Evolutionary conservation across 2,797 vertebrate species (phyloP), one percentile per base, ranked within the genome.

Genomic region (Danio aesculapii): DNA sequence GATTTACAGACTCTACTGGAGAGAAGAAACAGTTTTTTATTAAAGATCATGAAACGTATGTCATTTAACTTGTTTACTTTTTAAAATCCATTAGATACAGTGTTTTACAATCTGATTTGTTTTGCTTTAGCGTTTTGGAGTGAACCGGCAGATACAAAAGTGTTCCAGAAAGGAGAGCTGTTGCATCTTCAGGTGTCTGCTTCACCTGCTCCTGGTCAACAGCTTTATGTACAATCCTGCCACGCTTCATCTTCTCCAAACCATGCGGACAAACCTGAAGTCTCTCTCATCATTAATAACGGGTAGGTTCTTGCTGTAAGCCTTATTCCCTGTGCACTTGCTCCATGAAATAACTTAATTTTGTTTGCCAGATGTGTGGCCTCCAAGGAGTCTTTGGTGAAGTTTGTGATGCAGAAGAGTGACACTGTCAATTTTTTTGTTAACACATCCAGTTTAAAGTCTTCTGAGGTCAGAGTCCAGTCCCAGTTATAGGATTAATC

Each of bases 201-300:
- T 3, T 75, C 61, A 59, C 53, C 64, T 43, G 50, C 49, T 16
- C 81, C 59, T 11, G 69, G 75, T n/a, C 81, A 92, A 76, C 84
- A 88, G 70, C 90, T 90, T 13, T 94, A 88, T 63, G 81, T 93
- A 55, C 91, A 88, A 64, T 91, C 92, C 75, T 94, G 93, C 81
- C 92, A 86, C 71, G 79, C 87, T 6, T 90, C 92, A 0, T 52
- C 79, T 0, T 92, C 86, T 44, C 84, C 88, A 6, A 83, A 90
- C 16, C 84, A 86, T 39, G 59, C 64, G 6, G 68, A 82, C 11
- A 87, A 82, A 83, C 86, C 84, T 0, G 86, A 53, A 43, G 84
- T 87, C 13, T 59, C 78, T 0, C 70, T 93, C 53, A 86, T 94
- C 6, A 43, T 89, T 52, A 94, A 94, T 67, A 93, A 90, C 79